These are phyloP conservation scores for Tarsius wallacei DNA, from an alignment of 2,797 vertebrate species.

Conservation along the genomic window DNA sequence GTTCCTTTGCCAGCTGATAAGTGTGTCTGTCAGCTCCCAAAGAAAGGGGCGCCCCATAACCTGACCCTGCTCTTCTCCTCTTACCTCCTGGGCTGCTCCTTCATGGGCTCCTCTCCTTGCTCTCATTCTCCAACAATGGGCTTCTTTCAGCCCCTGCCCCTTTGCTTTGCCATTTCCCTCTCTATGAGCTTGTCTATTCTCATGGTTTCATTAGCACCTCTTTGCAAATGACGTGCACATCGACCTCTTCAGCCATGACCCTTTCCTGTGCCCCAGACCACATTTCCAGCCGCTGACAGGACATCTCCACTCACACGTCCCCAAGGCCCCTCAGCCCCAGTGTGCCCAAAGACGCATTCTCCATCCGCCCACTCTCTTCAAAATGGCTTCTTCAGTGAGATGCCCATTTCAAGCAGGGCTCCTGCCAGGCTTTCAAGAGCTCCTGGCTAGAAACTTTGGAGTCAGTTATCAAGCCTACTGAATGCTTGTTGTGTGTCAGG, in stretches of 20 bases:
- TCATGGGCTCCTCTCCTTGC: neutral
- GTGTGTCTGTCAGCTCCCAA: slow-evolving; percentile 80
- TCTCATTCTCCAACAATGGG: slow-evolving; percentile 69
- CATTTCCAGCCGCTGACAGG: slow-evolving; percentile 78
- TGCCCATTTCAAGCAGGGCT: neutral
- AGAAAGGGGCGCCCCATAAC: neutral
- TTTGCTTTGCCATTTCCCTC: neutral
- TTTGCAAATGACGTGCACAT: slow-evolving; percentile 27
- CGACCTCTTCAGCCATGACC: slow-evolving; percentile 61
- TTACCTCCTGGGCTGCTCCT: slow-evolving; percentile 35
- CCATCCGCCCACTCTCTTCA: neutral
- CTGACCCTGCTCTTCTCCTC: slow-evolving; percentile 75
- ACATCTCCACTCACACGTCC: slow-evolving; percentile 42
- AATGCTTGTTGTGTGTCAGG: neutral
- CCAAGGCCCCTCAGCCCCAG: neutral
- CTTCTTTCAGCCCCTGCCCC: slow-evolving; percentile 72
- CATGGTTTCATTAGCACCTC: slow-evolving; percentile 79
- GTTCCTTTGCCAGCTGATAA: slow-evolving; percentile 73
- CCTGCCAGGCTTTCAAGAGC: neutral
- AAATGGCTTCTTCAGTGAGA: neutral
- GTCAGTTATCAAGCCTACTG: neutral
- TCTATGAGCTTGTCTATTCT: slow-evolving; percentile 49
- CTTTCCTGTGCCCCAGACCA: slow-evolving; percentile 65
- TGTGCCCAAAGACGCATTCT: neutral
- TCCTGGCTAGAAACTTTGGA: neutral